A percentile compares a stretch with the other conserved stretches of the same genome.
These are phyloP conservation scores for Clistopyga incitator DNA, from an alignment of 2,888 invertebrate genomes.

Conservation along the genomic window DNA sequence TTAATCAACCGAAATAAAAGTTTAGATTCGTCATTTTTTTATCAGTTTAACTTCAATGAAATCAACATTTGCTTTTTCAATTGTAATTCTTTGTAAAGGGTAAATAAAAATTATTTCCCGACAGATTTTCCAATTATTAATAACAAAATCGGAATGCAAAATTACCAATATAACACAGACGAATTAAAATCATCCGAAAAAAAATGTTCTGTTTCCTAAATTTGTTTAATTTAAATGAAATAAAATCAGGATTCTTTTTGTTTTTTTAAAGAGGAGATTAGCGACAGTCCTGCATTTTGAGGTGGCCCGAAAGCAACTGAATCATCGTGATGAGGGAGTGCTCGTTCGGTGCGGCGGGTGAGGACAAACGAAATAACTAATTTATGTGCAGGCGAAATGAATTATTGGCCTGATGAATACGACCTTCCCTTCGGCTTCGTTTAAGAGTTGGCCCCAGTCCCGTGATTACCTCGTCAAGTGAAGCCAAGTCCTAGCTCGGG, in stretches of 20 bases:
- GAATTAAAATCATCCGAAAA: not conserved
- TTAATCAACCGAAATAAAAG: too few species aligned
- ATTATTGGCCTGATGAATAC: slow-evolving; percentile 72
- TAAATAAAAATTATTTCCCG: too few species aligned
- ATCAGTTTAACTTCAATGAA: too few species aligned
- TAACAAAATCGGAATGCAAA: too few species aligned
- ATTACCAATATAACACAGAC: too few species aligned
- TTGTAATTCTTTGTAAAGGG: too few species aligned
- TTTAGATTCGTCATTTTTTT: too few species aligned
- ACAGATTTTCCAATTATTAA: too few species aligned
- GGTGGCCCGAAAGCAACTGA: not conserved
- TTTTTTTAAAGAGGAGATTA: not conserved
- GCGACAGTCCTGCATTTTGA: not conserved
- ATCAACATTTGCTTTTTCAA: too few species aligned
- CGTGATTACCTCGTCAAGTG: slow-evolving; percentile 70
- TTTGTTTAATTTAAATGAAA: not conserved
- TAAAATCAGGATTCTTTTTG: not conserved
- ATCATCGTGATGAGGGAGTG: not conserved
- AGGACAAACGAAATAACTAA: slow-evolving; percentile 68
- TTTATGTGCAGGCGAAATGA: slow-evolving; percentile 71
- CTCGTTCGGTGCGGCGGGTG: slow-evolving; percentile 51
- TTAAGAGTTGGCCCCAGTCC: slow-evolving; percentile 67
- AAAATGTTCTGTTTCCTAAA: not conserved
- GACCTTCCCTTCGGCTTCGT: slow-evolving; percentile 71
- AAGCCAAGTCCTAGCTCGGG: slow-evolving; percentile 48